These are phyloP conservation scores for Ctena decussata DNA, from an alignment of 2,888 invertebrate genomes.

Conservation along the genomic window DNA sequence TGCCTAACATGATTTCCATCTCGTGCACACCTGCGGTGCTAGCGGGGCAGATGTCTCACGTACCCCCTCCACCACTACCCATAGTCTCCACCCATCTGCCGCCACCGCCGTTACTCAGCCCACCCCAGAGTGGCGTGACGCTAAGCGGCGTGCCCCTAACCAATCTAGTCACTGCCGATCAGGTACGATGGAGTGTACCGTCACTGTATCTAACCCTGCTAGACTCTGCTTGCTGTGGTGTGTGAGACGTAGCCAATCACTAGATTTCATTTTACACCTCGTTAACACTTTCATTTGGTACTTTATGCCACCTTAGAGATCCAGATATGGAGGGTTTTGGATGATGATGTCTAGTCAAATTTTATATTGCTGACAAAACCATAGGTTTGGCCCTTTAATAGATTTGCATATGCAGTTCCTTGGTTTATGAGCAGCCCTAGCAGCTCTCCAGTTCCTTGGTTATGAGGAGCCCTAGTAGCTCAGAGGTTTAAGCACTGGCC, in stretches of 20 bases:
- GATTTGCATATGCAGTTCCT: no score
- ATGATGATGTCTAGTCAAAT: no score
- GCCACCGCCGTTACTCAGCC: conserved; percentile 36
- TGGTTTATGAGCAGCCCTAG: no score
- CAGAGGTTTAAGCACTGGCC: no score
- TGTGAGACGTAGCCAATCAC: neutral
- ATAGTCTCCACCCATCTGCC: conserved; percentile 45
- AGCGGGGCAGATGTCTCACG: conserved; percentile 17
- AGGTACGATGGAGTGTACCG: conserved; percentile 45
- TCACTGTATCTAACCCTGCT: conserved; percentile 5
- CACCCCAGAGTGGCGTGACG: conserved; percentile 34
- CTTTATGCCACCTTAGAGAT: no score
- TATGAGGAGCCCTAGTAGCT: no score
- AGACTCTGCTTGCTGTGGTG: neutral
- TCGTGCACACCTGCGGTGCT: neutral
- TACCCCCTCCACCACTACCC: conserved; percentile 8
- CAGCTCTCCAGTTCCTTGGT: no score
- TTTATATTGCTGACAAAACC: no score
- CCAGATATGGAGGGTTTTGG: no score
- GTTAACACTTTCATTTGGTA: no score
- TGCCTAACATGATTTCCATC: conserved; percentile 62
- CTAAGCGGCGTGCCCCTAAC: conserved; percentile 33
- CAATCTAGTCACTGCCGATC: conserved; percentile 61
- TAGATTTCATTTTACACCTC: neutral
- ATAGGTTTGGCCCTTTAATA: no score